These are phyloP conservation scores for Dione vanillae DNA, from an alignment of 2,888 invertebrate genomes.

Conservation along the genomic window DNA sequence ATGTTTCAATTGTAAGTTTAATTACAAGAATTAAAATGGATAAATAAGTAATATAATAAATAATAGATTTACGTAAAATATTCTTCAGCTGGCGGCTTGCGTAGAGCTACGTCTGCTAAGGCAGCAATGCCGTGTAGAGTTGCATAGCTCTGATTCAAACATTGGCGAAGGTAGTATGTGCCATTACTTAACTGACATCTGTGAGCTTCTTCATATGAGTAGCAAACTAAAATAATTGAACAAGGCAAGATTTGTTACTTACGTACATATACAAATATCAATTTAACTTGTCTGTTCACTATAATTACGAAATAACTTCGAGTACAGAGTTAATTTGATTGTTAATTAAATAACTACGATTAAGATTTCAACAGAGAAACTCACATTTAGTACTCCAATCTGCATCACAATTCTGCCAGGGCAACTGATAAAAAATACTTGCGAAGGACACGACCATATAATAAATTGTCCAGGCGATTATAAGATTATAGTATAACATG, in stretches of 20 bases:
- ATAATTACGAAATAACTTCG: neutral
- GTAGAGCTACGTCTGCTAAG: slow-evolving; percentile 82
- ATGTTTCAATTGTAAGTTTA: too few species aligned
- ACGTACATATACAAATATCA: neutral
- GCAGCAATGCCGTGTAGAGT: slow-evolving; percentile 81
- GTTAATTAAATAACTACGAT: neutral
- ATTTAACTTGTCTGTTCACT: neutral
- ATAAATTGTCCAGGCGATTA: slow-evolving; percentile 91
- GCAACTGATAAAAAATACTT: slow-evolving; percentile 86
- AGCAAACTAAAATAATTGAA: slow-evolving; percentile 83
- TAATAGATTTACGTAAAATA: slow-evolving; percentile 86
- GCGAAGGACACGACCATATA: slow-evolving; percentile 87
- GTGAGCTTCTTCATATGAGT: slow-evolving; percentile 87
- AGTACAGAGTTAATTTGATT: neutral
- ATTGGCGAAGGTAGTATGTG: slow-evolving; percentile 86
- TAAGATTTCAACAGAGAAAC: slow-evolving; percentile 60
- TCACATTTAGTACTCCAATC: slow-evolving; percentile 88
- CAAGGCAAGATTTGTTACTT: neutral
- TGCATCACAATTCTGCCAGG: slow-evolving; percentile 89
- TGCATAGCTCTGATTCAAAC: slow-evolving; percentile 85
- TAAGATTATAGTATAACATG: slow-evolving; percentile 90
- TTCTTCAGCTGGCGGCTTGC: slow-evolving; percentile 88
- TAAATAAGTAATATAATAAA: too few species aligned
- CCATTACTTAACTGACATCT: slow-evolving; percentile 85
- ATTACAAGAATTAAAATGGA: too few species aligned